Evolutionary conservation across 2,797 vertebrate genomes (phyloP).

Genomic region (Pyrocephalus nanus): DNA sequence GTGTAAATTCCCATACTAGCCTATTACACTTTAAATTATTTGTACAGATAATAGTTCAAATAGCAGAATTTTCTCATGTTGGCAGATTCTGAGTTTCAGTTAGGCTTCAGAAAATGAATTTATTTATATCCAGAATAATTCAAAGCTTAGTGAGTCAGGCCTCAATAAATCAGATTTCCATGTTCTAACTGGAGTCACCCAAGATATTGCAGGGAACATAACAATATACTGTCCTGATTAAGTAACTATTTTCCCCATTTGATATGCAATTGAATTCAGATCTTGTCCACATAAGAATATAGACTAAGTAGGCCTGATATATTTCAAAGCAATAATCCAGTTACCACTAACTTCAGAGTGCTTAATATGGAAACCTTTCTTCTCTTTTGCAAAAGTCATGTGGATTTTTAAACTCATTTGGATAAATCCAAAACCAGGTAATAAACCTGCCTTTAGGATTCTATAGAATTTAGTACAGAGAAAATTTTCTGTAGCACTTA

Average conservation of each 20-base stretch:
- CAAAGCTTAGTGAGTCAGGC: background rate
- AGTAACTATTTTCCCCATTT: background rate
- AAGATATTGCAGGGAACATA: background rate
- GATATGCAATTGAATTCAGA: background rate
- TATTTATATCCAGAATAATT: background rate
- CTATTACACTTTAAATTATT: background rate
- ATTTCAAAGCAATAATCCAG: background rate
- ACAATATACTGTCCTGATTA: background rate
- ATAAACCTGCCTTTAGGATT: background rate
- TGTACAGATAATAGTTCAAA: background rate
- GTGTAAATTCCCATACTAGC: background rate
- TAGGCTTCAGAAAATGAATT: background rate
- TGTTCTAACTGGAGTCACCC: background rate
- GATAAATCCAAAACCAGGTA: background rate
- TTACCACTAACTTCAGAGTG: background rate
- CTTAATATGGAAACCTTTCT: background rate
- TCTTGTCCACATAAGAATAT: background rate
- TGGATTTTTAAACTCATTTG: background rate
- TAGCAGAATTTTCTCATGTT: background rate
- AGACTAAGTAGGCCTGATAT: background rate
- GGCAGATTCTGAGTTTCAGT: background rate
- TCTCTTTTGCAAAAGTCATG: background rate
- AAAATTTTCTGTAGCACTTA: background rate
- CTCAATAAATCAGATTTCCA: background rate
- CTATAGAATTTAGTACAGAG: background rate